Percentiles rank a stretch among this genome's conserved stretches.
phyloP scores from a whole-genome alignment of 64 coral and sea anemone genomes.

The Porites lutea region DNA sequence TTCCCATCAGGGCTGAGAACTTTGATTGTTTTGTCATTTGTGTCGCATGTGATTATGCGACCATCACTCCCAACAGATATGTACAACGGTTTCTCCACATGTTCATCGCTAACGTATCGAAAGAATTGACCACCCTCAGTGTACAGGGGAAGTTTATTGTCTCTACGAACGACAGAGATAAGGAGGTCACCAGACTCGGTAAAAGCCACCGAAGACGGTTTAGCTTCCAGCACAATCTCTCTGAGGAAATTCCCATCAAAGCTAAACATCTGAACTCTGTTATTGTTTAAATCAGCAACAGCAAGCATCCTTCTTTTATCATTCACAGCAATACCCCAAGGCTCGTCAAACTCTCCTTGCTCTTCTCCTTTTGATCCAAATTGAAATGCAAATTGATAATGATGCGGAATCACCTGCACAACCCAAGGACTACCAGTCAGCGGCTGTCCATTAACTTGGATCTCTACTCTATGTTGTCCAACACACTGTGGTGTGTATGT shows the following conservation, averaged over 20 bases:
- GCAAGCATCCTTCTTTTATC: constrained; percentile 8
- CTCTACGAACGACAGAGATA: background rate
- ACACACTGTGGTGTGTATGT: no score
- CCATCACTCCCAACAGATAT: background rate
- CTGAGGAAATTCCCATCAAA: constrained; percentile 19
- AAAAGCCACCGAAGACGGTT: background rate
- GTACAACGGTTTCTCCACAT: background rate
- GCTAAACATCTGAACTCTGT: constrained; percentile 31
- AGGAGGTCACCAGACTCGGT: constrained; percentile 2
- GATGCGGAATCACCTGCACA: constrained; percentile 35
- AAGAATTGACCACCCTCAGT: constrained; percentile 5
- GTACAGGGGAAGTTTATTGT: background rate
- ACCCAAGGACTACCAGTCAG: constrained; percentile 1
- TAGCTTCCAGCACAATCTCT: background rate
- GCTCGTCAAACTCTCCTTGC: background rate
- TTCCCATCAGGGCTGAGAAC: background rate
- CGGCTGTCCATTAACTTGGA: constrained; percentile 20
- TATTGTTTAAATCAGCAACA: background rate
- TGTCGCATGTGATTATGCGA: background rate
- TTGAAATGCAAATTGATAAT: background rate
- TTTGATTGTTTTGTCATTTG: background rate
- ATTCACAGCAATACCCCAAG: constrained; percentile 24
- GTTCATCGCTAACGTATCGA: background rate
- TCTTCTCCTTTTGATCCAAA: background rate
- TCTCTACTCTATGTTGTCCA: no score